Evolutionary conservation across 2,113 vertebrate genomes (phyloP), one percentile per base, ranked within the genome.

Genomic region (Erythrocercus mccallii): DNA sequence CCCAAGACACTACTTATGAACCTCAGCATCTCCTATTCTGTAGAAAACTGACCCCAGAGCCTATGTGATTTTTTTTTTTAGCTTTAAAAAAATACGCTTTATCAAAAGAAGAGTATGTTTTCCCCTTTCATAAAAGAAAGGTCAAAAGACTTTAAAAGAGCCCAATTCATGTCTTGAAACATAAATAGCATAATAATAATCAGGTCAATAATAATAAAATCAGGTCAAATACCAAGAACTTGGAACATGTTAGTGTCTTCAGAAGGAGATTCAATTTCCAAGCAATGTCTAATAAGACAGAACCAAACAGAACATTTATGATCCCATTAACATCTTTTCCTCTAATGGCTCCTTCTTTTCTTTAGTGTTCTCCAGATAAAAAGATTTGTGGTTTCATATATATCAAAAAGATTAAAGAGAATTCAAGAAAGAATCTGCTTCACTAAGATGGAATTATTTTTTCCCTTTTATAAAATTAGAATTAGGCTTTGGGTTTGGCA

Each of bases 251-350:
- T 83, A 90, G 77, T 23, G 45, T 20, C 76, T 77, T 93, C 85
- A 50, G 57, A 85, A 90, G 50, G 18, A 91, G 38, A 90, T 79
- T 77, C 58, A 72, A 86, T 72, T 94, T 94, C 64, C 80, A 93
- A 83, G 60, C 27, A 50, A 57, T 12, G 12, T 50, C 62, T 95
- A 90, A n/a, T 73, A 88, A 79, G 53, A 91, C 9, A 72, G 48
- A 96, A 15, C 12, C 30, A 83, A 86, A 86, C 4, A 69, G 69
- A 87, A 82, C 81, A 88, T 66, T 90, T 86, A 93, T 25, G 28
- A 92, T 76, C 31, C 45, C 47, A 88, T 72, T 88, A 86, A 80
- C 85, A 61, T 73, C 5, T 69, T 74, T 48, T 35, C 42, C 53
- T 84, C 17, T 90, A 72, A 94, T 12, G 12, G 9, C 5, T 25